These are phyloP conservation scores for Momotus momota DNA, from an alignment of 2,797 vertebrate genomes.

Conservation along the genomic window DNA sequence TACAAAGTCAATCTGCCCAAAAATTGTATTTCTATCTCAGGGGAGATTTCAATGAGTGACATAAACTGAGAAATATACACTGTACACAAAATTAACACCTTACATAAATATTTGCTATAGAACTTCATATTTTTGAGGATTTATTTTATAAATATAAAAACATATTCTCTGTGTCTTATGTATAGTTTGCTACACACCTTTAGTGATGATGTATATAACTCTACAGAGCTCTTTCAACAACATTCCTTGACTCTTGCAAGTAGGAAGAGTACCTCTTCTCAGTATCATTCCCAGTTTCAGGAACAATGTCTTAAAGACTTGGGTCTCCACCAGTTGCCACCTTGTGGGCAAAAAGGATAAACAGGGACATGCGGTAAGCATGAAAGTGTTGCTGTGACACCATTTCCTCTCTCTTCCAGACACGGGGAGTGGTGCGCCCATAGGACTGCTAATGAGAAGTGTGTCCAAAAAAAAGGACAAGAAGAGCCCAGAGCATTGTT, in stretches of 20 bases:
- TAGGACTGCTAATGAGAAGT: not conserved
- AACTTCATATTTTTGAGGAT: not conserved
- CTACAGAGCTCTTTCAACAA: not conserved
- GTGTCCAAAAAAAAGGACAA: not conserved
- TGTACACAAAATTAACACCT: not conserved
- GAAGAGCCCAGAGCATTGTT: not conserved
- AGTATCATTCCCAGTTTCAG: not conserved
- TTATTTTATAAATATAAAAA: not conserved
- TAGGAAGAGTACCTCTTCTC: not conserved
- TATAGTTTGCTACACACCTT: not conserved
- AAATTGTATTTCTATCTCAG: not conserved
- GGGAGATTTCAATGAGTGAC: not conserved
- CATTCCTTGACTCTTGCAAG: not conserved
- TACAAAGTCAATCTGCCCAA: not conserved
- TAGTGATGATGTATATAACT: not conserved
- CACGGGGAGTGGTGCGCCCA: not conserved
- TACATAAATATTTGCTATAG: not conserved
- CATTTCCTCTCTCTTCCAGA: not conserved
- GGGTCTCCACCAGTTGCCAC: not conserved
- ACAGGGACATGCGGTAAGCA: not conserved
- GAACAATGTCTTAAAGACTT: accelerated
- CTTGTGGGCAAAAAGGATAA: not conserved
- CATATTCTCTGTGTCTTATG: not conserved
- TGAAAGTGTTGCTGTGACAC: not conserved
- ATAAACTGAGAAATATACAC: not conserved